These are phyloP conservation scores for Calosoma granatense DNA, from an alignment of 1,140 invertebrate genomes.

Conservation along the genomic window DNA sequence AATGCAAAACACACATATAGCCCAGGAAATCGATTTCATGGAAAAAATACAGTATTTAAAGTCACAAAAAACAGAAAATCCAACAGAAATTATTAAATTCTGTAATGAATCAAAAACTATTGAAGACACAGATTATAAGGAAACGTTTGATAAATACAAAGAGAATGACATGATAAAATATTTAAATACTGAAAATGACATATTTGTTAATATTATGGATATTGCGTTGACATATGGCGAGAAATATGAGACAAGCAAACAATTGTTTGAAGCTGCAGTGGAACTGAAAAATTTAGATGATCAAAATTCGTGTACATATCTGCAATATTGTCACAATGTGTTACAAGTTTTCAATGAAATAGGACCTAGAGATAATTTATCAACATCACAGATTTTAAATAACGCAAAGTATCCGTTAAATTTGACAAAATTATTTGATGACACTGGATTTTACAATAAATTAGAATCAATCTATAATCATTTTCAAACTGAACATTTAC, in stretches of 20 bases:
- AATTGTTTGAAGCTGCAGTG: slow-evolving; percentile 19
- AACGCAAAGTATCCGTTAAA: slow-evolving; percentile 19
- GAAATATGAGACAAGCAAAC: slow-evolving; percentile 18
- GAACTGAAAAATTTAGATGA: slow-evolving; percentile 17
- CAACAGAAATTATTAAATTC: slow-evolving; percentile 25
- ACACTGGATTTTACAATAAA: slow-evolving; percentile 19
- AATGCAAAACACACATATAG: slow-evolving; percentile 31
- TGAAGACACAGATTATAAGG: slow-evolving; percentile 21
- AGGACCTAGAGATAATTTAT: slow-evolving; percentile 12
- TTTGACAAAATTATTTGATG: slow-evolving; percentile 16
- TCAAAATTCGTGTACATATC: slow-evolving; percentile 9
- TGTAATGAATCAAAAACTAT: slow-evolving; percentile 15
- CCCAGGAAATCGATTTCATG: slow-evolving; percentile 34
- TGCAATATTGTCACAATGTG: slow-evolving; percentile 21
- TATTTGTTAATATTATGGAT: slow-evolving; percentile 26
- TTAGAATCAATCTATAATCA: slow-evolving; percentile 19
- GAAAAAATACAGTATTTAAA: slow-evolving; percentile 35
- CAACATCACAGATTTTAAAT: slow-evolving; percentile 19
- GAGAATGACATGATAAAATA: slow-evolving; percentile 17
- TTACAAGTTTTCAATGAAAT: slow-evolving; percentile 17
- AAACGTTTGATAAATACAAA: slow-evolving; percentile 11
- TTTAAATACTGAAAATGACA: slow-evolving; percentile 17
- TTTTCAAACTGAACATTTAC: slow-evolving; percentile 16
- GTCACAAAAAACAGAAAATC: slow-evolving; percentile 23
- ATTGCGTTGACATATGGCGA: slow-evolving; percentile 19